Evolutionary conservation across 2,113 vertebrate species (phyloP).

Genomic region (Merops nubicus): DNA sequence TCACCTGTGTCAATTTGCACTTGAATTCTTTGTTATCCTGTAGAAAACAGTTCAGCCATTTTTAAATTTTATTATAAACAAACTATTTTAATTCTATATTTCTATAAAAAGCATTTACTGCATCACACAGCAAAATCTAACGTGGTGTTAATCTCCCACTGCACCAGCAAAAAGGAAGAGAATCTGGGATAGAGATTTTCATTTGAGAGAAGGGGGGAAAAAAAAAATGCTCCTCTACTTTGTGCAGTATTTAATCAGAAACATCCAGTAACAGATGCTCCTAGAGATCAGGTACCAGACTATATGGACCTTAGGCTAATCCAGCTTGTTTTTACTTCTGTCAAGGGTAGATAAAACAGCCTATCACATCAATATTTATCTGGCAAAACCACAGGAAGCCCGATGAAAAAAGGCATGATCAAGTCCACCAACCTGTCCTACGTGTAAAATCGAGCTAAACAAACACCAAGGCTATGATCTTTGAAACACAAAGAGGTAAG

Average conservation of each 20-base stretch:
- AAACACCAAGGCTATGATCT: conserved; percentile 70
- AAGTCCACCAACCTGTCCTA: conserved; percentile 20
- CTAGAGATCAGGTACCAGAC: conserved; percentile 17
- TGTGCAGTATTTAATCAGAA: conserved; percentile 1
- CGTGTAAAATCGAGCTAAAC: conserved; percentile 59
- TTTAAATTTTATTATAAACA: neutral
- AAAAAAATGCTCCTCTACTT: neutral
- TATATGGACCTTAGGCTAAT: conserved; percentile 35
- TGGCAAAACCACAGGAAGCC: conserved; percentile 29
- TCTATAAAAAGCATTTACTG: neutral
- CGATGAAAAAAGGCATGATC: conserved; percentile 56
- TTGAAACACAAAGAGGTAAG: conserved; percentile 69
- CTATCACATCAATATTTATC: conserved; percentile 67
- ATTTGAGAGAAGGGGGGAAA: neutral
- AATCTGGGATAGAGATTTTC: neutral
- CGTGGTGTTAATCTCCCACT: accelerated
- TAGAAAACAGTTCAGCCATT: neutral
- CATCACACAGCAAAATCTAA: neutral
- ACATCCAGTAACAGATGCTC: neutral
- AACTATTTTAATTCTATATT: neutral
- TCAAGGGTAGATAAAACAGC: conserved; percentile 54
- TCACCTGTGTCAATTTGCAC: neutral
- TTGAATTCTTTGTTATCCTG: neutral
- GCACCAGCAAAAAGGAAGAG: neutral
- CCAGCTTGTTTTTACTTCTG: conserved; percentile 30